A percentile compares a stretch with the other conserved stretches of the same genome.
Conservation (phyloP, 1,140 invertebrate genomes). For the Drosophila trapezifrons region DNA sequence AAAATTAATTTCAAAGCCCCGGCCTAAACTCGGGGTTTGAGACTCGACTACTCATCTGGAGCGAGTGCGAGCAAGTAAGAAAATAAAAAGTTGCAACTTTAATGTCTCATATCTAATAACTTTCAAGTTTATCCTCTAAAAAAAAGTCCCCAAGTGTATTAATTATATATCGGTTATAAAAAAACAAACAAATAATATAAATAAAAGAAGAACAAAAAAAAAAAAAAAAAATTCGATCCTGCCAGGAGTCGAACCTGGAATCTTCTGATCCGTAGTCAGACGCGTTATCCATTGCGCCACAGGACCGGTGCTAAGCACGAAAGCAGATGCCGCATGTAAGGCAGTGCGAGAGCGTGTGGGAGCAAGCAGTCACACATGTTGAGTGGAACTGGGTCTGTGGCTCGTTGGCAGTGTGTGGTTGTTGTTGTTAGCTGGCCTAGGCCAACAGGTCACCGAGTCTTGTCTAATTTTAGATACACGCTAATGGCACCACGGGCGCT, state of each 20-base stretch:
- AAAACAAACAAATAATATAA: background rate
- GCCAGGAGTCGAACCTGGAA: conserved; percentile 89
- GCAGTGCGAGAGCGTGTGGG: background rate
- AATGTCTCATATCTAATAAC: too few species aligned
- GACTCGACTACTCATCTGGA: too few species aligned
- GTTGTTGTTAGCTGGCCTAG: conserved; percentile 32
- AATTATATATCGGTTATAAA: too few species aligned
- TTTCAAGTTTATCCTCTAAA: too few species aligned
- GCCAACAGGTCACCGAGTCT: conserved; percentile 43
- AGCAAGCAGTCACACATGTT: conserved; percentile 14
- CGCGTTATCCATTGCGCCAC: conserved; percentile 90
- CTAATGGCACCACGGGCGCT: conserved; percentile 40
- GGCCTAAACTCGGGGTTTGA: too few species aligned
- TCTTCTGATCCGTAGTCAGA: conserved; percentile 90
- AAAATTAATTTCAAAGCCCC: too few species aligned
- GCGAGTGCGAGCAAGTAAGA: too few species aligned
- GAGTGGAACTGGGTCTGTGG: conserved; percentile 29
- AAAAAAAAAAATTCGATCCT: conserved; percentile 10
- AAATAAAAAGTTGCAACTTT: too few species aligned
- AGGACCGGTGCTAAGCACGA: conserved; percentile 84
- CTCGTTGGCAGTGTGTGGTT: background rate
- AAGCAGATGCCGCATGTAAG: background rate
- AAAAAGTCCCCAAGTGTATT: too few species aligned
- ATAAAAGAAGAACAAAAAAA: background rate
- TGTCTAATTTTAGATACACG: conserved; percentile 46